Base-by-base conservation (phyloP, 2,113 vertebrate species). In the Gorsachius goisagi region DNA sequence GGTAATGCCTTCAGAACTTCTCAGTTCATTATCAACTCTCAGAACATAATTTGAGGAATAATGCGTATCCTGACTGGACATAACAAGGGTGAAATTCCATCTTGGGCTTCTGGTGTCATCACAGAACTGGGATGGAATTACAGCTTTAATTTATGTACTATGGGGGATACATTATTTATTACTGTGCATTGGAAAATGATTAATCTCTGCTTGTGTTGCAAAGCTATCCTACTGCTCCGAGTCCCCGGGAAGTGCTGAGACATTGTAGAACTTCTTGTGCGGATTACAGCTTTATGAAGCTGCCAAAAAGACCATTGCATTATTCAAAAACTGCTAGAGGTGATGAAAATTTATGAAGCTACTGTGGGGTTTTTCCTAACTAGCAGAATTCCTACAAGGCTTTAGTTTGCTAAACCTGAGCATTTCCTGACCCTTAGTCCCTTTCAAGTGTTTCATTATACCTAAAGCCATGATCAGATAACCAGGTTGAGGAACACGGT, bases 21-120 rank as follows among this genome's bases (percentile, higher is more conserved):
- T 93, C 50, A 89, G 84, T 96, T 97, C 93, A 90, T 97, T 92
- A 53, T 81, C 89, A 87, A 82, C 76, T 93, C 85, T 95, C 86
- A 37, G 15, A 89, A 83, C 74, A 85, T 95, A 91, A 96, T 85
- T 35, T 75, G 72, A 85, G 79, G 62, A 96, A 95, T 96, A 97
- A 88, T 75, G n/a, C 0, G 2, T 76, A 86, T 90, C 52, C 71
- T 94, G 87, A 97, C 75, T 95, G 82, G 93, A 95, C 95, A 85
- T 94, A 91, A 96, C n/a, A 35, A 96, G 97, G 67, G 83, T 97
- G 97, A 97, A 98, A 98, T 98, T 97, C 95, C 97, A 98, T 97
- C 97, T 96, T 89, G 71, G 85, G 95, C 78, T 93, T 96, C 85
- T 88, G 73, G 80, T 98, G 96, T 97, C 97, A 97, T 97, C 88